Evolutionary conservation across 1,140 invertebrate genomes (phyloP), one percentile per base, ranked within the genome.

Genomic region (Hylyphantes graminicola): DNA sequence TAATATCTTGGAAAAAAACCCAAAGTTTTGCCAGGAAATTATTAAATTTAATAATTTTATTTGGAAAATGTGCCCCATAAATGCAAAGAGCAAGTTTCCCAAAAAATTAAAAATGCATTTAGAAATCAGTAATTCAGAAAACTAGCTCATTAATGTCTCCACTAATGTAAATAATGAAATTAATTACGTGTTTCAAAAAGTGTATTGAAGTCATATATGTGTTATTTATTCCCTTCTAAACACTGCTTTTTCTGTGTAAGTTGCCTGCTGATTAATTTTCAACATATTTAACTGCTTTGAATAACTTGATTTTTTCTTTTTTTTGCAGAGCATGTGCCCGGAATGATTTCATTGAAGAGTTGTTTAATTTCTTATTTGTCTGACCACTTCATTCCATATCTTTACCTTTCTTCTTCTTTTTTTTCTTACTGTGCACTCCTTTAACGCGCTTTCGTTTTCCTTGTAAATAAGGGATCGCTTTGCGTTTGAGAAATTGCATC

Each of bases 251-350:
- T 35, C 35, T 35, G 35, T 35, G 35, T 35, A 35, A 35, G 35
- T 35, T 35, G 35, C 35, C 35, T 35, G 35, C 35, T 35, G 35
- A 35, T 35, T 35, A 73, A 13, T 15, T 61, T 61, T 61, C 3
- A 2, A 13, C 35, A 54, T 21, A 73, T 55, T 12, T 55, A 54
- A 73, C 54, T 54, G 70, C 70, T 73, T 73, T 61, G 35, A 73
- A 57, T 57, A 55, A 73, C 70, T 19, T 55, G 54, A 54, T 73
- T 73, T 73, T 73, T 73, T 73, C 70, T 73, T 73, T 73, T 15
- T 61, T 73, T 73, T 73, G 70, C 70, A 73, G 70, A 54, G 70
- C 70, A 73, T 73, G 70, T 54, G 4, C 70, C 70, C 53, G 70
- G 70, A 73, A 73, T 73, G 70, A 15, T 61, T 15, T 15, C 57